Evolutionary conservation across 2,888 invertebrate species (phyloP), one percentile per base, ranked within the genome.

Genomic region (Gastrophysa polygoni): DNA sequence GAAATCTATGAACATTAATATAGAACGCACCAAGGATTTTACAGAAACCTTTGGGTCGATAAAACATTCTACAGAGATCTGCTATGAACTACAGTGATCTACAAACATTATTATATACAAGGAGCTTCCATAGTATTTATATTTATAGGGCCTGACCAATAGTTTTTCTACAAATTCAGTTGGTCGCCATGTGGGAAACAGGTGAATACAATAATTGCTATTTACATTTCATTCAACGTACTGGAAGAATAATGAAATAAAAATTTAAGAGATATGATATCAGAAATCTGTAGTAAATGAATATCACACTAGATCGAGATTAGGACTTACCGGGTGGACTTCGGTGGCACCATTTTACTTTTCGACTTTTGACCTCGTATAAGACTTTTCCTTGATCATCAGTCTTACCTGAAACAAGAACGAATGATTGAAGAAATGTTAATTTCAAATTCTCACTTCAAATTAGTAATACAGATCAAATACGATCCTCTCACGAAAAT

Each of bases 301-400:
- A 34, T 38, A 52, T 0, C n/a, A 38, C 20, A 20, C 14, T 38
- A 54, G 20, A n/a, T 43, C 54, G 14, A 54, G 54, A 14, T 24
- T 43, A 51, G 16, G 46, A 63, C 63, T 63, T 48, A 63, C 63
- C 63, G 51, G 48, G 50, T 16, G 59, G 34, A 38, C 38, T 38
- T 57, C 59, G 59, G 52, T 59, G 51, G 59, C 51, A 52, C 63
- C 63, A 63, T 59, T 51, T 63, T 51, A 63, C 59, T 59, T 63
- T 63, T 44, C 63, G 38, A 59, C 59, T 63, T 52, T 57, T 59
- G 18, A 63, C 63, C 58, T 64, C 61, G 55, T 64, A 64, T 34
- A 60, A 44, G 54, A 64, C 64, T 58, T 59, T 60, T 61, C 61
- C 57, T 60, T 64, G 60, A 50, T 64, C 55, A 43, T 56, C 50